Evolutionary conservation across 2,888 invertebrate genomes (phyloP).

Genomic region (Phasia obesa): DNA sequence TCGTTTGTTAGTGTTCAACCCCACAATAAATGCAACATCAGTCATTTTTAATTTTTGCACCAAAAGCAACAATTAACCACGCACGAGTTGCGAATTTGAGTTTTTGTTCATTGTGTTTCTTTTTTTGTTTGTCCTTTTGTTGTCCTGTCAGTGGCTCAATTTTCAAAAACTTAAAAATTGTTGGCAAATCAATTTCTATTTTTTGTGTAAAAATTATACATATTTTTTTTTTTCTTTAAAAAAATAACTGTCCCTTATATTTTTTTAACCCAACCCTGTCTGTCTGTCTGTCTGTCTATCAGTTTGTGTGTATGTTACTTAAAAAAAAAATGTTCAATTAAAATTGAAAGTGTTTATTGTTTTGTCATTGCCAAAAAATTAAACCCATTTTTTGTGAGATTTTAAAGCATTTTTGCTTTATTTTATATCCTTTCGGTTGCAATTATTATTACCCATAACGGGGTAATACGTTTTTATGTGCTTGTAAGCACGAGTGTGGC

Average conservation of each 20-base stretch:
- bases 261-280: not conserved
- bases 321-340: slow-evolving; percentile 16
- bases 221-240: slow-evolving; percentile 21
- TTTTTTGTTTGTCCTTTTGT: slow-evolving; percentile 67
- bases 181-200: slow-evolving; percentile 43
- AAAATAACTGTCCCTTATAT: not conserved
- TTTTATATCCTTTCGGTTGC: slow-evolving; percentile 59
- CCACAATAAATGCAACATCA: slow-evolving; percentile 75
- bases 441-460: slow-evolving; percentile 62
- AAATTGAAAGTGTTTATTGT: slow-evolving; percentile 72
- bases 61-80: slow-evolving; percentile 74
- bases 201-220: slow-evolving; percentile 35
- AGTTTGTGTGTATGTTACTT: slow-evolving; percentile 24
- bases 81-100: slow-evolving; percentile 76
- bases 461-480: slow-evolving; percentile 38
- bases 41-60: slow-evolving; percentile 53
- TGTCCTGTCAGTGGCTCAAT: slow-evolving; percentile 66
- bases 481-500: slow-evolving; percentile 47
- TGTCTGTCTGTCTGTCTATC: not conserved
- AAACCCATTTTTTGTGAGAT: slow-evolving; percentile 77
- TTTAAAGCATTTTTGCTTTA: slow-evolving; percentile 47
- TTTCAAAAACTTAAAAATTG: slow-evolving; percentile 58
- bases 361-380: slow-evolving; percentile 74
- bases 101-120: slow-evolving; percentile 68
- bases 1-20: slow-evolving; percentile 74